phyloP scores from a whole-genome alignment of 2,888 invertebrate genomes.

The Sminthurinus aureus region DNA sequence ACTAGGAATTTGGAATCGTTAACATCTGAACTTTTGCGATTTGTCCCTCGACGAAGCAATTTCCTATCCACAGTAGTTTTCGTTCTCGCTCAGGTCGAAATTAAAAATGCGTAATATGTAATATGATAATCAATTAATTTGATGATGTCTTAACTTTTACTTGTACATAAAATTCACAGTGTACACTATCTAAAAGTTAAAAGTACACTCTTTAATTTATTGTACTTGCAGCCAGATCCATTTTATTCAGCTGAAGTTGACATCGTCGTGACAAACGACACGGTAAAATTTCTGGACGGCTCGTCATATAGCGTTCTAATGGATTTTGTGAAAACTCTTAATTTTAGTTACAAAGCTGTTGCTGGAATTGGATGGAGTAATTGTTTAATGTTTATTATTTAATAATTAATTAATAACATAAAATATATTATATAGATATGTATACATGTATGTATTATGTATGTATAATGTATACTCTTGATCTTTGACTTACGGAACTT shows the following conservation, averaged over 20 bases:
- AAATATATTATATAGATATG: background rate
- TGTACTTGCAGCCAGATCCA: background rate
- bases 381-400: background rate
- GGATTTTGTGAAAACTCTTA: conserved; percentile 14
- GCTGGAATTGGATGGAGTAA: background rate
- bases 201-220: background rate
- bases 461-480: background rate
- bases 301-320: background rate
- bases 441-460: too few relatives aligned
- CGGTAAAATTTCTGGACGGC: conserved; percentile 6
- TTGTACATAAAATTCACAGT: background rate
- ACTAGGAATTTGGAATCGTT: background rate
- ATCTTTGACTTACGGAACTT: conserved; percentile 5
- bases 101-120: too few relatives aligned
- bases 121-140: too few relatives aligned
- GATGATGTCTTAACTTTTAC: too few relatives aligned
- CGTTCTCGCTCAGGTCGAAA: too few relatives aligned
- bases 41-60: conserved; percentile 14
- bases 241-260: conserved; percentile 22
- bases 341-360: conserved; percentile 25
- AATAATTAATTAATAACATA: background rate
- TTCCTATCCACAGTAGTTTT: background rate
- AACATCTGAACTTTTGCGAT: conserved; percentile 12
- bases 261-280: background rate
- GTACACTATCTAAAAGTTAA: background rate